Conservation (phyloP, 2,113 vertebrate species). For the Theristicus caerulescens region DNA sequence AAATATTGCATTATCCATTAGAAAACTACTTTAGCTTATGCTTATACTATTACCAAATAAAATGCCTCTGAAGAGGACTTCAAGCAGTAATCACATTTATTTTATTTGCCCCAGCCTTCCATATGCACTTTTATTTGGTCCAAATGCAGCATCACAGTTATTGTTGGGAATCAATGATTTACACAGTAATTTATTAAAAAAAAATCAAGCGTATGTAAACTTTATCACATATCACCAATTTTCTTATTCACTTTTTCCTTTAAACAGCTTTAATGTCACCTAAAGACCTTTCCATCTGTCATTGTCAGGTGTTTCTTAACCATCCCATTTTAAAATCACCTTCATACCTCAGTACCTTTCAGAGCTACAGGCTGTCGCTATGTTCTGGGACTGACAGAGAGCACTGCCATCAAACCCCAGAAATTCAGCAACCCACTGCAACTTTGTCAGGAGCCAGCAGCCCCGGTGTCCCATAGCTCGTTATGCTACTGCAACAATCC, state of each 20-base stretch:
- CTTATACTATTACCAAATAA: conserved; percentile 1
- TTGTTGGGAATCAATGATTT: not conserved
- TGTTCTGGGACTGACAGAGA: not conserved
- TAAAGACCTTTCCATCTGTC: not conserved
- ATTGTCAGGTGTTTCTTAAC: not conserved
- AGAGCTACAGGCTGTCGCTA: not conserved
- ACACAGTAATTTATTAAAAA: not conserved
- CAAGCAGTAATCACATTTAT: not conserved
- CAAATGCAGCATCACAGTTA: not conserved
- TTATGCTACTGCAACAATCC: not conserved
- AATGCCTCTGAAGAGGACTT: not conserved
- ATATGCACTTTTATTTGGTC: not conserved
- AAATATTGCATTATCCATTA: not conserved
- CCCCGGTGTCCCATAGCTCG: accelerated
- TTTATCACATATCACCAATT: not conserved
- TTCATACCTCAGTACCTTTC: not conserved
- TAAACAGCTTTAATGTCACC: not conserved
- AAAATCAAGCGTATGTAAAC: not conserved
- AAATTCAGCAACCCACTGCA: not conserved
- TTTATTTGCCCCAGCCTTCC: not conserved
- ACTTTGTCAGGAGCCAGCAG: not conserved
- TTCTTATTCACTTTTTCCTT: not conserved
- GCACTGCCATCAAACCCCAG: not conserved
- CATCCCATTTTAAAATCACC: not conserved
- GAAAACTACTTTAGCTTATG: not conserved